Evolutionary conservation across 2,888 invertebrate species (phyloP).

Genomic region (Agelastica alni): DNA sequence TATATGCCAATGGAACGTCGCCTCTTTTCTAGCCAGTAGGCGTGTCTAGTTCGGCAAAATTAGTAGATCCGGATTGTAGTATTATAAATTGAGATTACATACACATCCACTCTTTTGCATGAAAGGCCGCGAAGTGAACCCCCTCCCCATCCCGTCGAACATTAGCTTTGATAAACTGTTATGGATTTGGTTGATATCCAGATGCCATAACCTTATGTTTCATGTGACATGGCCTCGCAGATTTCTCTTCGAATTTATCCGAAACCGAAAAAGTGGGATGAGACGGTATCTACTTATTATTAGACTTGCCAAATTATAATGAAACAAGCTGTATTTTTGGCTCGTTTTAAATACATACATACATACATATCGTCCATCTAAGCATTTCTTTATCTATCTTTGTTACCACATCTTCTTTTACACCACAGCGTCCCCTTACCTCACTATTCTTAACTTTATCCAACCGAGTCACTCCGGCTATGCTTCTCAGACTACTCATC

Average conservation of each 20-base stretch:
- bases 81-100: conserved; percentile 48
- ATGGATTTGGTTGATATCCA: conserved; percentile 59
- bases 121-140: conserved; percentile 28
- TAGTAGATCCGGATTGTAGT: conserved; percentile 46
- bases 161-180: conserved; percentile 58
- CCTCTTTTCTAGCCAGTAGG: conserved; percentile 41
- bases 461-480: no score
- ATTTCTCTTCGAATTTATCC: neutral
- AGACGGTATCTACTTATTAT: neutral
- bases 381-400: no score
- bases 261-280: neutral
- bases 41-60: conserved; percentile 44
- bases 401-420: no score
- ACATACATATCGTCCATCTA: no score
- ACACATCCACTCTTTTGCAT: conserved; percentile 38
- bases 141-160: conserved; percentile 42
- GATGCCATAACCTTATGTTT: conserved; percentile 55
- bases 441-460: no score
- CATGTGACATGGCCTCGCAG: conserved; percentile 50
- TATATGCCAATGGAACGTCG: conserved; percentile 51
- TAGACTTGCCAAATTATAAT: neutral
- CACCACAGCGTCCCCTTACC: no score
- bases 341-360: no score
- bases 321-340: no score
- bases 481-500: no score